Conservation (phyloP, 1,140 invertebrate genomes). For the Diachasmimorpha longicaudata region DNA sequence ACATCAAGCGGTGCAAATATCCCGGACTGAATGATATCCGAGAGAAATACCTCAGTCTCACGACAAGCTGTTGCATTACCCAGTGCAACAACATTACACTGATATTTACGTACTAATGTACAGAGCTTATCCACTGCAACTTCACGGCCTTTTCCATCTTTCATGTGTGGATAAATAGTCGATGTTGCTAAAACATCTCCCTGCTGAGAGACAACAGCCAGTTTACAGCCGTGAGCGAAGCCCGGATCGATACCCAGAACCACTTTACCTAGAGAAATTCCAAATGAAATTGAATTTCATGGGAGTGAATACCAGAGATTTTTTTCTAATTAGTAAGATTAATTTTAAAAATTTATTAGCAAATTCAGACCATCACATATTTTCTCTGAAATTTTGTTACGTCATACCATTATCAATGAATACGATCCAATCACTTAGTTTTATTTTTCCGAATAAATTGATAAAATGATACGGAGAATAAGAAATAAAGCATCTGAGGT, state of each 20-base stretch:
- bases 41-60: constrained; percentile 81
- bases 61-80: constrained; percentile 90
- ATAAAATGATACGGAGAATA: too few species aligned
- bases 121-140: constrained; percentile 32
- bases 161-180: constrained; percentile 71
- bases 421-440: too few species aligned
- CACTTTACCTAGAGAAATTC: constrained; percentile 51
- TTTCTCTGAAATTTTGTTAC: too few species aligned
- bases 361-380: too few species aligned
- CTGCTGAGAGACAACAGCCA: constrained; percentile 74
- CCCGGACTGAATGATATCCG: constrained; percentile 67
- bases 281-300: too few species aligned
- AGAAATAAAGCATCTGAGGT: too few species aligned
- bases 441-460: too few species aligned
- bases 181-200: constrained; percentile 74
- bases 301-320: too few species aligned
- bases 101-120: constrained; percentile 48
- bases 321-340: too few species aligned
- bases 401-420: too few species aligned
- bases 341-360: too few species aligned
- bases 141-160: constrained; percentile 13
- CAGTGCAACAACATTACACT: constrained; percentile 78
- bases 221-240: constrained; percentile 85
- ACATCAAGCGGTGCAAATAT: constrained; percentile 67
- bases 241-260: constrained; percentile 90